Evolutionary conservation across 2,888 invertebrate species (phyloP), one percentile per base, ranked within the genome.

Genomic region (Meandrusa payeni): DNA sequence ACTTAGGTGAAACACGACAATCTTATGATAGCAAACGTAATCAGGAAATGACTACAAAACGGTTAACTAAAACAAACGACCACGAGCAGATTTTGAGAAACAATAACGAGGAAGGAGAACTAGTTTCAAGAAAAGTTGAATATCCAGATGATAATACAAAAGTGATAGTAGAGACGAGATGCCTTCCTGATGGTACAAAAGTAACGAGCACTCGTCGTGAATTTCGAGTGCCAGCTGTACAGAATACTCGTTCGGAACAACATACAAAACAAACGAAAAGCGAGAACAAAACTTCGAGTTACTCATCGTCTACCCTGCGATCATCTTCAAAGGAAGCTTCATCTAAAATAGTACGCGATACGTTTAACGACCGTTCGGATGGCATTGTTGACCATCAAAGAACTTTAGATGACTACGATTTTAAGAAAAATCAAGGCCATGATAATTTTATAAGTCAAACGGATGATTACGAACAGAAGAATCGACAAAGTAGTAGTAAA

Each of bases 161-260:
- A 76, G 89, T 91, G 50, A 89, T 91, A 3, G 91, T 91, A 6
- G 93, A 93, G 56, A 93, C 92, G 0, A 90, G 91, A 53, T 90
- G 90, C 32, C 71, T 92, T 26, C 90, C 91, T 0, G 93, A 92
- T 59, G 93, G 93, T 7, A 91, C 91, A 1, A 89, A 89, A 26
- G 90, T 93, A 1, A 93, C 92, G n/a, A 92, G 91, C 47, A 92
- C 92, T 10, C 89, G 90, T 27, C 90, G 91, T 22, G 93, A 93
- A 64, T 91, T 91, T 20, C 75, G 79, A n/a, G 78, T 61, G 2
- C 83, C 85, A 0, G 50, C 53, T 3, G 69, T 69, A 7, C 76
- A 81, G 29, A 73, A 62, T 41, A 70, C 68, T 9, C 71, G 61
- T 26, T 69, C 81, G n/a, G 79, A 85, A 49, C 69, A 76, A 13